Evolutionary conservation across 2,113 vertebrate species (phyloP).

Genomic region (Benitochromis conjunctus): DNA sequence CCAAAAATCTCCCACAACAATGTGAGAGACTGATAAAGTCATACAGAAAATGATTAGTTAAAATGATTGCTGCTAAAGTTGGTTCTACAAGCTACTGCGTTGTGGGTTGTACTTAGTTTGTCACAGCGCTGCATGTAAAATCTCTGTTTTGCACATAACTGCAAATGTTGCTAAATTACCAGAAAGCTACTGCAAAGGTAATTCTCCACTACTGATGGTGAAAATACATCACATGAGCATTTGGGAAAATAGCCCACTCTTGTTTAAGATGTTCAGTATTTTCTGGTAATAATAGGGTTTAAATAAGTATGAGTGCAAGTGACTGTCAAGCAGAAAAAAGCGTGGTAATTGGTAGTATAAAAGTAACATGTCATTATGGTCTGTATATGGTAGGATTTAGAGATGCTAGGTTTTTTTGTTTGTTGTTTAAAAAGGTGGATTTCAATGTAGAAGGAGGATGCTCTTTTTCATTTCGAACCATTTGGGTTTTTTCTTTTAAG

Average conservation of each 20-base stretch:
- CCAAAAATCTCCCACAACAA: background rate
- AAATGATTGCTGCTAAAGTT: background rate
- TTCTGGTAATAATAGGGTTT: background rate
- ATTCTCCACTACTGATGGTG: background rate
- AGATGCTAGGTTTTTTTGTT: background rate
- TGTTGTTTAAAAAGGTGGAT: background rate
- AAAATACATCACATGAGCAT: background rate
- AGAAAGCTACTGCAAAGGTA: background rate
- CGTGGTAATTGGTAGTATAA: background rate
- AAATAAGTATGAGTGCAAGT: background rate
- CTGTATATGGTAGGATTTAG: background rate
- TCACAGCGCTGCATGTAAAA: background rate
- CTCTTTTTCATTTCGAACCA: background rate
- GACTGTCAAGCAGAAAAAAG: background rate
- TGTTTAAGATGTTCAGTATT: background rate
- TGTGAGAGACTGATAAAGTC: background rate
- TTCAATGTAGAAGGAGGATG: background rate
- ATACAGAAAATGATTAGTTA: background rate
- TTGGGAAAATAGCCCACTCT: background rate
- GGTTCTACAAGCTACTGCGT: background rate
- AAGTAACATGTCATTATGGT: background rate
- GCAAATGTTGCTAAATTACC: background rate
- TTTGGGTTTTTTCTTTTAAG: background rate
- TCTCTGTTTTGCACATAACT: background rate
- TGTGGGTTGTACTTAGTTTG: no score